Percentiles rank a stretch among this genome's conserved stretches.
Conservation (phyloP, 2,797 vertebrate species). For the Vultur gryphus region DNA sequence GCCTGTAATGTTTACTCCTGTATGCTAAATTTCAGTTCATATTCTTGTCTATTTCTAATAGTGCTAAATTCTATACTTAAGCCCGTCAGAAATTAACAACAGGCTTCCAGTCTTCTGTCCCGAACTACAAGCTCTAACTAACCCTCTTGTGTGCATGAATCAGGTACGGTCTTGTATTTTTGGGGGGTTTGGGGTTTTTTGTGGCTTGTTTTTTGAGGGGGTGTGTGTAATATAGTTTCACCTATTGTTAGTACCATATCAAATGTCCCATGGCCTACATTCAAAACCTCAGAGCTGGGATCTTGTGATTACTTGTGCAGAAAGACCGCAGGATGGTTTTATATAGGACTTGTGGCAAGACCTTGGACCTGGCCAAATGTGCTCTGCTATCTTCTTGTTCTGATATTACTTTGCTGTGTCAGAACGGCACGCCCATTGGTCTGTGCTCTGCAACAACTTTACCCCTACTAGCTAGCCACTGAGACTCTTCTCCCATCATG, state of each 20-base stretch:
- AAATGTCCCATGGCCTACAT: not conserved
- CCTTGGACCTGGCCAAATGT: not conserved
- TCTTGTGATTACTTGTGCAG: not conserved
- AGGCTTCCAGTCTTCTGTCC: not conserved
- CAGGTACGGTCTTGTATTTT: not conserved
- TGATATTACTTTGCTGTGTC: not conserved
- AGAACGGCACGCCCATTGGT: fast-evolving
- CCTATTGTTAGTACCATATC: not conserved
- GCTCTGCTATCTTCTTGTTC: not conserved
- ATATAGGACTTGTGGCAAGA: not conserved
- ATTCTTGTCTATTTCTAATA: not conserved
- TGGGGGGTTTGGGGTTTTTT: not conserved
- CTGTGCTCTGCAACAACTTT: not conserved
- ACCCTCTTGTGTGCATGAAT: not conserved
- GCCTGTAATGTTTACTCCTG: not conserved
- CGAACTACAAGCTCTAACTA: not conserved
- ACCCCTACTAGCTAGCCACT: not conserved
- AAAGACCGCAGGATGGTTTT: not conserved
- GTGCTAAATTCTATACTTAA: not conserved
- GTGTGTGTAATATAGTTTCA: not conserved
- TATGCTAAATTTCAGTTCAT: not conserved
- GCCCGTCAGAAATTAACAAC: not conserved
- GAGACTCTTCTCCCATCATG: not conserved
- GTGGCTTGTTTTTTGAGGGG: not conserved
- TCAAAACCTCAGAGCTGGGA: not conserved